These are phyloP conservation scores for Elysia crispata DNA, from an alignment of 2,888 invertebrate species.

Conservation along the genomic window DNA sequence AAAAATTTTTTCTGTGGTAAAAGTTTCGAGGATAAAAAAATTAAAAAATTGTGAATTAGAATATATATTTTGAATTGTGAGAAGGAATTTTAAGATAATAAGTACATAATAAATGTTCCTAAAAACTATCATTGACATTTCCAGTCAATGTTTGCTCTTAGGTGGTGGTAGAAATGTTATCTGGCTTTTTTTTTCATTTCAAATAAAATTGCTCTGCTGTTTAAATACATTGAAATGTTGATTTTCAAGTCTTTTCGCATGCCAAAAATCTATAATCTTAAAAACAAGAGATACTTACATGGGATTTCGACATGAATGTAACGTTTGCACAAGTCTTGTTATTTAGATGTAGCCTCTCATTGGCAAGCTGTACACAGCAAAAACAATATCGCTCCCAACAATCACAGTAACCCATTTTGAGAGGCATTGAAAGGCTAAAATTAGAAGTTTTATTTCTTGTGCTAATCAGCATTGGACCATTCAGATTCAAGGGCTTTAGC, in stretches of 20 bases:
- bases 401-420: conserved; percentile 67
- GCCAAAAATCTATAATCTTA: neutral
- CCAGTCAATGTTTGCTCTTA: too few relatives aligned
- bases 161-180: neutral
- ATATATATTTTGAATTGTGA: too few relatives aligned
- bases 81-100: too few relatives aligned
- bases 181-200: too few relatives aligned
- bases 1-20: too few relatives aligned
- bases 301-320: conserved; percentile 68
- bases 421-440: conserved; percentile 54
- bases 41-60: too few relatives aligned
- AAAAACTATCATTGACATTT: too few relatives aligned
- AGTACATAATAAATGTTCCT: too few relatives aligned
- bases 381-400: conserved; percentile 67
- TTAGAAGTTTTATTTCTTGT: conserved; percentile 53
- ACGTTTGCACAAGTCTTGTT: conserved; percentile 67
- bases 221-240: neutral
- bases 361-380: conserved; percentile 66
- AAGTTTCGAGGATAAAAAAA: too few relatives aligned
- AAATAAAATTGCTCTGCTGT: too few relatives aligned
- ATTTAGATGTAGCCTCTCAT: conserved; percentile 63
- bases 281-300: conserved; percentile 57
- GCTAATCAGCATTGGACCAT: conserved; percentile 52
- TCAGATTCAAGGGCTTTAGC: conserved; percentile 56
- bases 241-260: neutral